Evolutionary conservation across 2,888 invertebrate genomes (phyloP), one percentile per base, ranked within the genome.

Genomic region (Halictus quadricinctus): DNA sequence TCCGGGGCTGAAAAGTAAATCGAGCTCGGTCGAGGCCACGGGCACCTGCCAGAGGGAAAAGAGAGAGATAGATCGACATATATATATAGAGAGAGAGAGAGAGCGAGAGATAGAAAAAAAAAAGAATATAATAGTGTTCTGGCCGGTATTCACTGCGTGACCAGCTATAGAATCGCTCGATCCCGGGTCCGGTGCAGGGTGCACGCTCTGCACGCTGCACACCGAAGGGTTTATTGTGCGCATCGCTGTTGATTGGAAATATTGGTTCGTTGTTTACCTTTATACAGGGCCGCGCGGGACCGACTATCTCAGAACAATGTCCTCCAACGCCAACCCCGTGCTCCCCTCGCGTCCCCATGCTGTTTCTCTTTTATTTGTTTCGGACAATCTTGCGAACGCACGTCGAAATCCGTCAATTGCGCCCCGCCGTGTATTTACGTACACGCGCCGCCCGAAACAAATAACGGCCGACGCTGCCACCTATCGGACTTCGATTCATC

Each of bases 191-290:
- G 41, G 41, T 4, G 21, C 69, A 15, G 43, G 36, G 21, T 36
- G 66, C 36, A 36, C 69, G 43, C 18, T 41, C 54, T 64, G 29
- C 29, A 64, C 64, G 58, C 25, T 25, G 41, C 66, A 72, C 64
- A 58, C n/a, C 58, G 43, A 72, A 36, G 54, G 69, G 75, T 86
- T 82, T 83, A 83, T 86, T 86, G 83, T 83, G n/a, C 75, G 80
- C 50, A 41, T 41, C 75, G 69, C 50, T 73, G 83, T 86, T 87
- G 87, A 87, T 87, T 87, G 87, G 86, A 86, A 87, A 87, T 87
- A 87, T 87, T 87, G 87, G 86, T 76, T 76, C 83, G 83, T 87
- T 87, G 87, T 87, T 87, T 87, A 79, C 87, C 75, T 80, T 73
- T 54, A 25, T 80, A 82, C 75, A 78, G 70, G 48, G 43, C 46